phyloP scores from a whole-genome alignment of 1,140 invertebrate species.

The Tyrophagus putrescentiae region DNA sequence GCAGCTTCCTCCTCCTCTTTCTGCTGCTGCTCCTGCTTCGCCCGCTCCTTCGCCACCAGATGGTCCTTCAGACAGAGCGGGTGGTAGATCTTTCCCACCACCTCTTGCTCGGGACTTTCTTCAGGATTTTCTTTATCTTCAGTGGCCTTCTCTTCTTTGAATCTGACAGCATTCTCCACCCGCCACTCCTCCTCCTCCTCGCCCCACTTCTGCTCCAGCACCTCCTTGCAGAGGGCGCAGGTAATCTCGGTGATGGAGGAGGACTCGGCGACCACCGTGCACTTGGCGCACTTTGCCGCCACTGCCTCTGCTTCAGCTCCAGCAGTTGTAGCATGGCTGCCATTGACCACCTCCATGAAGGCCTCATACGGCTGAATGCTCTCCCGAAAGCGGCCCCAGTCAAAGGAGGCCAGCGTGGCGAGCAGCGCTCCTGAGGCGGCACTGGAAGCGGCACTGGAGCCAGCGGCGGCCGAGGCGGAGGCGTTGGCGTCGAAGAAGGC shows the following conservation, averaged over 20 bases:
- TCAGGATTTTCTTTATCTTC: too few relatives aligned
- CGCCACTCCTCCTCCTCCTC: slow-evolving; percentile 94
- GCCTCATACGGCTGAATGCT: neutral
- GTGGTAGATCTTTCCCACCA: slow-evolving; percentile 27
- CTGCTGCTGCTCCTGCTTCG: slow-evolving; percentile 21
- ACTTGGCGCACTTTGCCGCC: slow-evolving; percentile 41
- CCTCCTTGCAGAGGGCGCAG: slow-evolving; percentile 77
- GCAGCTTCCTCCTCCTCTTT: slow-evolving; percentile 19
- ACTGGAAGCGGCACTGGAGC: slow-evolving; percentile 19
- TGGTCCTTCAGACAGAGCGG: slow-evolving; percentile 26
- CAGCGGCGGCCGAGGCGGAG: too few relatives aligned
- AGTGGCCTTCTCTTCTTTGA: slow-evolving; percentile 76
- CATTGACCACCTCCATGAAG: slow-evolving; percentile 32
- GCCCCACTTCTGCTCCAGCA: slow-evolving; percentile 82
- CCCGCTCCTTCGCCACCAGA: slow-evolving; percentile 24
- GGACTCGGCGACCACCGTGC: slow-evolving; percentile 31
- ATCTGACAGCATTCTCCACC: slow-evolving; percentile 58
- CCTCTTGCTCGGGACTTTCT: too few relatives aligned
- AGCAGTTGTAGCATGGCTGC: slow-evolving; percentile 30
- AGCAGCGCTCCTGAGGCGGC: slow-evolving; percentile 13
- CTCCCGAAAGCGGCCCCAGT: slow-evolving; percentile 30
- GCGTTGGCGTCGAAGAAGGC: slow-evolving; percentile 15
- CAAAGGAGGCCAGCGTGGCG: slow-evolving; percentile 35
- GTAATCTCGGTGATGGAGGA: slow-evolving; percentile 17
- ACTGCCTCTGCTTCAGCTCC: slow-evolving; percentile 31